These are phyloP conservation scores for Sciaenops ocellatus DNA, from an alignment of 2,797 vertebrate genomes.

Conservation along the genomic window DNA sequence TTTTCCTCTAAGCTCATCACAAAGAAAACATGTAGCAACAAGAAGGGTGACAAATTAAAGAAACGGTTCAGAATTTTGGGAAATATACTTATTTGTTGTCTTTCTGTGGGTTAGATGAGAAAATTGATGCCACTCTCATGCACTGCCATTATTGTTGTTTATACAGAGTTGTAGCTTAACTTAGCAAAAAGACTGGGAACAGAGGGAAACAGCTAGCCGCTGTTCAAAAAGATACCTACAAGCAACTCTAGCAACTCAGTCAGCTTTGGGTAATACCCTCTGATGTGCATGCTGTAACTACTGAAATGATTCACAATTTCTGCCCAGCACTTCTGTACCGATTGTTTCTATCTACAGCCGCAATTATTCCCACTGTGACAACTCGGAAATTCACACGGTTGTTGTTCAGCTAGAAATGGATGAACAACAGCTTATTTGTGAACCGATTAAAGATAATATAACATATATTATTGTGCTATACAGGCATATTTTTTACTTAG, in stretches of 20 bases:
- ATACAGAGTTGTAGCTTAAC: not conserved
- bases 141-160: too few relatives aligned
- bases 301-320: too few relatives aligned
- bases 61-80: too few relatives aligned
- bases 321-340: too few relatives aligned
- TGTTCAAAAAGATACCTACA: not conserved
- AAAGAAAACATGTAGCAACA: not conserved
- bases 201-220: not conserved
- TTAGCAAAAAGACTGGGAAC: not conserved
- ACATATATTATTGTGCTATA: too few relatives aligned
- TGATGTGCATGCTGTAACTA: too few relatives aligned
- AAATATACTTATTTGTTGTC: not conserved
- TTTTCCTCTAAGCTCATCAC: not conserved
- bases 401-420: not conserved
- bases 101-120: not conserved
- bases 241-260: not conserved
- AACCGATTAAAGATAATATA: not conserved
- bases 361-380: too few relatives aligned
- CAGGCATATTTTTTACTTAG: not conserved
- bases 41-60: not conserved
- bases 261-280: too few relatives aligned
- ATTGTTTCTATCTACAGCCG: too few relatives aligned
- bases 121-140: not conserved
- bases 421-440: not conserved
- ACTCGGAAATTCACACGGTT: not conserved